These are phyloP conservation scores for Drosophila buzzatii DNA, from an alignment of 2,888 invertebrate species.

Conservation along the genomic window DNA sequence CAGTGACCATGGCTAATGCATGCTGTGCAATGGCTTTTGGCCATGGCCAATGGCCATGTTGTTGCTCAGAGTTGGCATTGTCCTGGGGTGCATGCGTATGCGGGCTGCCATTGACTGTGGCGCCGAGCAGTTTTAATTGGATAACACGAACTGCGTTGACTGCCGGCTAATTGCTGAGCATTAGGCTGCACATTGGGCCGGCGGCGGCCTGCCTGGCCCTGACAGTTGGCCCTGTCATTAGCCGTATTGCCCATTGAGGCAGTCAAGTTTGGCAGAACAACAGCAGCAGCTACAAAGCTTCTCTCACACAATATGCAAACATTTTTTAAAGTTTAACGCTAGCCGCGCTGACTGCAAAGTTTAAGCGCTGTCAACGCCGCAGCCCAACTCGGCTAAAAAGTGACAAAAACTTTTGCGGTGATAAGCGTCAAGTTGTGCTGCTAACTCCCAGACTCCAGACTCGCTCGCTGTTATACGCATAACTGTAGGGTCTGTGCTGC, in stretches of 20 bases:
- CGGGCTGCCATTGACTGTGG: conserved; percentile 12
- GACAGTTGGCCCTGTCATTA: conserved; percentile 44
- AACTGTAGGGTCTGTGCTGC: conserved; percentile 20
- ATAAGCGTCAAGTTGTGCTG: conserved; percentile 67
- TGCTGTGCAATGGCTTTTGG: conserved; percentile 33
- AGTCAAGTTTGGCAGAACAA: conserved; percentile 20
- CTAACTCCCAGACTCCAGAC: conserved; percentile 20
- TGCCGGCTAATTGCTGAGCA: conserved; percentile 59
- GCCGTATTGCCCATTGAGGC: conserved; percentile 49
- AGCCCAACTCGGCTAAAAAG: conserved; percentile 53
- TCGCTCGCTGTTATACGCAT: conserved; percentile 18
- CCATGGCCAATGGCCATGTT: conserved; percentile 22
- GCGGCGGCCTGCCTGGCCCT: conserved; percentile 17
- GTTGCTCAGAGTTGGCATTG: conserved; percentile 23
- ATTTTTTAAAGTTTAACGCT: conserved; percentile 26
- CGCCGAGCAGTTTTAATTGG: conserved; percentile 55
- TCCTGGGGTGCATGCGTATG: conserved; percentile 18
- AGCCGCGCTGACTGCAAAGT: conserved; percentile 49
- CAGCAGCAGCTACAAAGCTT: background rate
- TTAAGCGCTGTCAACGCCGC: conserved; percentile 63
- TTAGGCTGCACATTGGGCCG: conserved; percentile 25
- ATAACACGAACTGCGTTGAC: conserved; percentile 44
- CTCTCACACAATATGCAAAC: conserved; percentile 24
- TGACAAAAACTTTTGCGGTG: conserved; percentile 73
- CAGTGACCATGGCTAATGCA: conserved; percentile 26